These are phyloP conservation scores for Anoura caudifer DNA, from an alignment of 2,113 vertebrate genomes.

Conservation along the genomic window DNA sequence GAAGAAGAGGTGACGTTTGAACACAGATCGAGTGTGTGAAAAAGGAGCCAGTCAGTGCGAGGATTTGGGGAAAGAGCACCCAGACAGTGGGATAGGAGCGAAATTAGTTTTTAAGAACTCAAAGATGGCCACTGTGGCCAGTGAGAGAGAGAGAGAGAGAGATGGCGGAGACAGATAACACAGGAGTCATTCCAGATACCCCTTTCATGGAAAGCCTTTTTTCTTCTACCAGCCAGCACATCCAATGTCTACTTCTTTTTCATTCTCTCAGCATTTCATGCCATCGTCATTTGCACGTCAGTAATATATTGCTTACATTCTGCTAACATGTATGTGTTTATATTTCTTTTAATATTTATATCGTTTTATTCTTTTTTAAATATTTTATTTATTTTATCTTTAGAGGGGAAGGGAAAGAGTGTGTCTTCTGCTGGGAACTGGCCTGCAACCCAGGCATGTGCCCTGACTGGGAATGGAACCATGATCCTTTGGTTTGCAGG, in stretches of 20 bases:
- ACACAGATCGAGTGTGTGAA: background rate
- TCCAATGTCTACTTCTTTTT: background rate
- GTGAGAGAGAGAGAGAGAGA: background rate
- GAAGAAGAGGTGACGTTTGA: background rate
- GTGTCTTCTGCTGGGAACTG: too few species aligned
- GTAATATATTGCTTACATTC: background rate
- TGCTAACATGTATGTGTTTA: background rate
- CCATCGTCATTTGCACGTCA: background rate
- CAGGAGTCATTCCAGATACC: background rate
- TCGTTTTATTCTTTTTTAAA: background rate
- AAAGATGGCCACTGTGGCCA: background rate
- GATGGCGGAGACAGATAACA: background rate
- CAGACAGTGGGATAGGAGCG: background rate
- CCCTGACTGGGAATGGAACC: too few species aligned
- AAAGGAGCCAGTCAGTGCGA: background rate
- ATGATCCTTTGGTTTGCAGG: too few species aligned
- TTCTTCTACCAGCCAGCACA: background rate
- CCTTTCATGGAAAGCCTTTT: background rate
- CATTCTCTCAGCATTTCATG: background rate
- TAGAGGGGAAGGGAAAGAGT: too few species aligned
- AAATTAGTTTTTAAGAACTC: background rate
- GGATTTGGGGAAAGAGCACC: background rate
- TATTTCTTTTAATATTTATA: background rate
- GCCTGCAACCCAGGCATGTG: too few species aligned
- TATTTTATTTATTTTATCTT: too few species aligned